phyloP scores from a whole-genome alignment of 2,888 invertebrate genomes.

The Agrotis exclamationis region DNA sequence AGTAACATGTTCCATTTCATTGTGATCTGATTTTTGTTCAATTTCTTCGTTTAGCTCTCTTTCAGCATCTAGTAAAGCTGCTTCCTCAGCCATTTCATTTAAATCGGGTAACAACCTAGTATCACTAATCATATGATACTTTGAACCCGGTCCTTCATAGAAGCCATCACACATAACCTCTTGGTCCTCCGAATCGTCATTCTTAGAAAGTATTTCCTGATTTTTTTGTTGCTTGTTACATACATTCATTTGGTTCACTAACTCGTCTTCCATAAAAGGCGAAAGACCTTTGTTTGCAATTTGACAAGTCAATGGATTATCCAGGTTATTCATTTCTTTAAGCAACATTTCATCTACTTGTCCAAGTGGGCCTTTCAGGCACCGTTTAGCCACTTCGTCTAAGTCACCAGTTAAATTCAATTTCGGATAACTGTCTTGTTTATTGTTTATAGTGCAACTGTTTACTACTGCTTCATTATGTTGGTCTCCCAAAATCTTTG shows the following conservation, averaged over 20 bases:
- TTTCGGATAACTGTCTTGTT: background rate
- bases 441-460: background rate
- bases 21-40: slow-evolving; percentile 33
- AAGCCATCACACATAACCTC: background rate
- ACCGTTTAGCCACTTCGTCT: slow-evolving; percentile 71
- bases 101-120: background rate
- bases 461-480: slow-evolving; percentile 2
- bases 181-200: background rate
- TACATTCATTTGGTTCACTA: slow-evolving; percentile 30
- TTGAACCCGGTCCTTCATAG: background rate
- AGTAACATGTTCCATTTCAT: slow-evolving; percentile 21
- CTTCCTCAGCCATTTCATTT: background rate
- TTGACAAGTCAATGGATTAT: slow-evolving; percentile 18
- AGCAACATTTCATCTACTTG: slow-evolving; percentile 71
- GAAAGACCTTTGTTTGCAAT: background rate
- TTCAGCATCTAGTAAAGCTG: background rate
- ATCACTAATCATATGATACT: background rate
- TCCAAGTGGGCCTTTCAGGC: slow-evolving; percentile 63
- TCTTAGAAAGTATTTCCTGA: background rate
- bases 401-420: slow-evolving; percentile 23
- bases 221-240: background rate
- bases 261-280: slow-evolving; percentile 5
- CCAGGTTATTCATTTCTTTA: slow-evolving; percentile 70
- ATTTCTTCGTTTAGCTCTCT: background rate
- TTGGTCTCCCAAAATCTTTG: slow-evolving; percentile 67